A percentile compares a stretch with the other conserved stretches of the same genome.
phyloP scores from a whole-genome alignment of 2,113 vertebrate genomes.

The Prietella phreatophila region DNA sequence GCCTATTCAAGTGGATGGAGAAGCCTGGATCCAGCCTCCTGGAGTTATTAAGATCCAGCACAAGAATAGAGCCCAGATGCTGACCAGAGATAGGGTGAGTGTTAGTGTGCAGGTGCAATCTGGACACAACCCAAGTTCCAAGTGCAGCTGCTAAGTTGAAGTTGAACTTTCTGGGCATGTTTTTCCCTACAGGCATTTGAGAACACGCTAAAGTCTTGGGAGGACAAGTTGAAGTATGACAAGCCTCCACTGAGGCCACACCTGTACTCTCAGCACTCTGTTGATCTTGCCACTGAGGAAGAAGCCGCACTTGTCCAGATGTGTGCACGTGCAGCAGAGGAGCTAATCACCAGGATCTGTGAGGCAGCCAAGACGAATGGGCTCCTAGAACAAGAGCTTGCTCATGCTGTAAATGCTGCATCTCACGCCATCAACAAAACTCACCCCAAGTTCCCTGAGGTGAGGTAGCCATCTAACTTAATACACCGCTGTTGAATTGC shows the following conservation, averaged over 20 bases:
- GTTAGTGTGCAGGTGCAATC: neutral
- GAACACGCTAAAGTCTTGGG: slow-evolving; percentile 96
- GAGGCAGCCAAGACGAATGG: slow-evolving; percentile 92
- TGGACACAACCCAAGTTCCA: neutral
- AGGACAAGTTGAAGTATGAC: slow-evolving; percentile 95
- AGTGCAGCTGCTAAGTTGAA: neutral
- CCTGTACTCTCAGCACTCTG: slow-evolving; percentile 85
- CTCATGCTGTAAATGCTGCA: slow-evolving; percentile 94
- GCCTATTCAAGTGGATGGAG: slow-evolving; percentile 94
- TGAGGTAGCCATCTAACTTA: slow-evolving; percentile 58
- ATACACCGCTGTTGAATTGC: neutral
- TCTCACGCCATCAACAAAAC: slow-evolving; percentile 99
- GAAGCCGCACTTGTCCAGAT: slow-evolving; percentile 84
- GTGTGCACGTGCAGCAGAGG: slow-evolving; percentile 88
- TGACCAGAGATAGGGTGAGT: slow-evolving; percentile 93
- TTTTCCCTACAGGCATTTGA: slow-evolving; percentile 85
- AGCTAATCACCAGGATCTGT: slow-evolving; percentile 96
- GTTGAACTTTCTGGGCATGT: neutral
- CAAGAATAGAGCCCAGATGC: slow-evolving; percentile 97
- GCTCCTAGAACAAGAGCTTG: slow-evolving; percentile 93
- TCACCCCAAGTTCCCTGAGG: slow-evolving; percentile 92
- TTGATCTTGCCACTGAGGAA: slow-evolving; percentile 89
- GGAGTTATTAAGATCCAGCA: slow-evolving; percentile 97
- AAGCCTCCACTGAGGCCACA: slow-evolving; percentile 87
- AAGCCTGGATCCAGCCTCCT: slow-evolving; percentile 96